Evolutionary conservation across 2,113 vertebrate genomes (phyloP).

Genomic region (Pseudopodoces humilis): DNA sequence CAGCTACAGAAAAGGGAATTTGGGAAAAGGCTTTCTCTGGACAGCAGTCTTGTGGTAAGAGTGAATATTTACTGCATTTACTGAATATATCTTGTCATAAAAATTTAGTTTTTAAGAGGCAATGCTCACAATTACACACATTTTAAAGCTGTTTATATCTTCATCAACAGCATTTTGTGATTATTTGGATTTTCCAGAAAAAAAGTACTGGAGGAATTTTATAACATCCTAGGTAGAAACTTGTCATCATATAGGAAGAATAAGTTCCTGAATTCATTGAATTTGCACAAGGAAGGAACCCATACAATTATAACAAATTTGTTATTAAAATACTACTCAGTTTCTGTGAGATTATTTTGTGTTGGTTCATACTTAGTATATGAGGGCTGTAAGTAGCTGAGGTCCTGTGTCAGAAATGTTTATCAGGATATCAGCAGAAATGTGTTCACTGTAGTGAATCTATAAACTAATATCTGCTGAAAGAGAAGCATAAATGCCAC

Average conservation of each 20-base stretch:
- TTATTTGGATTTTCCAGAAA: conserved; percentile 40
- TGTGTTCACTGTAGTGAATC: background rate
- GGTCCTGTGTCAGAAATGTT: background rate
- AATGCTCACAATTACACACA: background rate
- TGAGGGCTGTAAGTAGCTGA: background rate
- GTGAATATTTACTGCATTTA: conserved; percentile 60
- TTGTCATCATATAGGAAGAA: background rate
- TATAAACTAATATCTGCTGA: conserved; percentile 31
- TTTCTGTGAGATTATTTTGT: background rate
- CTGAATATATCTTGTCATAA: conserved; percentile 47
- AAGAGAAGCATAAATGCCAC: background rate
- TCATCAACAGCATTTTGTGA: background rate
- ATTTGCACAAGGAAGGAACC: background rate
- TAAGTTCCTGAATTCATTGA: background rate
- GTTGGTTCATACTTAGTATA: background rate
- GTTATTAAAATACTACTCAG: background rate
- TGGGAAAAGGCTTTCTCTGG: conserved; percentile 82
- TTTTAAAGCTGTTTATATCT: conserved; percentile 12
- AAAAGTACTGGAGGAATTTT: conserved; percentile 39
- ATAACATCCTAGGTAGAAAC: background rate
- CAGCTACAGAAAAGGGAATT: conserved; percentile 79
- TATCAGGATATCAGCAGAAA: background rate
- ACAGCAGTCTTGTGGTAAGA: conserved; percentile 86
- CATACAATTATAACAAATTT: background rate
- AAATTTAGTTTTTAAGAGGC: conserved; percentile 30